phyloP scores from a whole-genome alignment of 2,888 invertebrate species.

The Polietes domitor region DNA sequence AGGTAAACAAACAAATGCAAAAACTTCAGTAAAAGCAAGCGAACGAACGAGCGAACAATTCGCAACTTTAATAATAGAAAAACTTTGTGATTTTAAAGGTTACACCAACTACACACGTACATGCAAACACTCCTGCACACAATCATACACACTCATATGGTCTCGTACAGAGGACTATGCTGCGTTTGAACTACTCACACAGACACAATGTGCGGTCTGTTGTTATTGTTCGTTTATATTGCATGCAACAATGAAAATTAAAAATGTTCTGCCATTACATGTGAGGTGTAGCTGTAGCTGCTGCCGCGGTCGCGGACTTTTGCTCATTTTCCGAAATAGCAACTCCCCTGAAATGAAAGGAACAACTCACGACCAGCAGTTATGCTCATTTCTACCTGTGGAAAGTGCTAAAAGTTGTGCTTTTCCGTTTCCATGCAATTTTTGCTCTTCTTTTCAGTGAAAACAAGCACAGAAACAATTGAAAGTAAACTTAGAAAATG shows the following conservation, averaged over 20 bases:
- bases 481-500: slow-evolving; percentile 10
- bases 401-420: slow-evolving; percentile 54
- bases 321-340: slow-evolving; percentile 6
- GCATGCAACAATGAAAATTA: slow-evolving; percentile 51
- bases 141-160: slow-evolving; percentile 11
- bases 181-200: neutral
- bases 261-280: slow-evolving; percentile 29
- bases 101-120: slow-evolving; percentile 16
- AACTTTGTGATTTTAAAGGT: slow-evolving; percentile 51
- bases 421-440: slow-evolving; percentile 34
- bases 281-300: neutral
- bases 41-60: slow-evolving; percentile 21
- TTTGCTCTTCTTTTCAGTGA: neutral
- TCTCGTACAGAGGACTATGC: neutral
- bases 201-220: neutral
- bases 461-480: slow-evolving; percentile 18
- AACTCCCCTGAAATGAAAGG: slow-evolving; percentile 8
- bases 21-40: neutral
- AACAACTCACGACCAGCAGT: neutral
- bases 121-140: neutral
- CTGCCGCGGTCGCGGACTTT: neutral
- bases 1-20: neutral
- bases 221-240: slow-evolving; percentile 32
- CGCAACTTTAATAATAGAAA: slow-evolving; percentile 55
- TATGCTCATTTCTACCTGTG: slow-evolving; percentile 15